Conservation (phyloP, 2,888 invertebrate genomes). For the Pasiphila rectangulata region DNA sequence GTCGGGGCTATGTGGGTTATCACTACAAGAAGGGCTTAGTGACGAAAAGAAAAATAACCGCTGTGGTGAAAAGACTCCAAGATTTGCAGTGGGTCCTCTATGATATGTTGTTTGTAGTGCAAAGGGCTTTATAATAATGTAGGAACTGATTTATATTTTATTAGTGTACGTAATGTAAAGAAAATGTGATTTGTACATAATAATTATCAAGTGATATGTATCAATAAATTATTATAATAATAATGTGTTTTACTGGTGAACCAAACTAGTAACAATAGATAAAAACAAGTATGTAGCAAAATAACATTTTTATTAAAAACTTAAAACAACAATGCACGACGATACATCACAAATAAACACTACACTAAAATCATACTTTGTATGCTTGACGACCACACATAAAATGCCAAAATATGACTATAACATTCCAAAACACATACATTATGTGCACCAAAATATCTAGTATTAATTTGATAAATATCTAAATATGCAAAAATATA, state of each 20-base stretch:
- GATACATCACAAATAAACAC: conserved; percentile 11
- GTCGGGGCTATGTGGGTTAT: too few species aligned
- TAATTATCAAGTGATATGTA: conserved; percentile 62
- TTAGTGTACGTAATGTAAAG: conserved; percentile 47
- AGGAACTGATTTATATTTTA: conserved; percentile 46
- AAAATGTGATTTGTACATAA: conserved; percentile 71
- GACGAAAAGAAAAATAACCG: not conserved
- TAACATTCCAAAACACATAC: conserved; percentile 27
- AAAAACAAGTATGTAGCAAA: conserved; percentile 24
- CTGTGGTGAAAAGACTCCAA: not conserved
- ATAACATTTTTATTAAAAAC: conserved; percentile 35
- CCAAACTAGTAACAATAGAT: too few species aligned
- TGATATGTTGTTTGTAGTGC: conserved; percentile 21
- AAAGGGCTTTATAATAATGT: conserved; percentile 34
- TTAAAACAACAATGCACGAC: conserved; percentile 27
- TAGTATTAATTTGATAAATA: conserved; percentile 14
- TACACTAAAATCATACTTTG: conserved; percentile 20
- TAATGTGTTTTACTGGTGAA: not conserved
- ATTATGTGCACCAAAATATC: conserved; percentile 19
- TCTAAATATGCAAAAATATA: conserved; percentile 19
- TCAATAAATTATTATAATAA: conserved; percentile 53
- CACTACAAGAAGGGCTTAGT: too few species aligned
- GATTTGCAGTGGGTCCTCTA: too few species aligned
- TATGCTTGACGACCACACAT: conserved; percentile 20
- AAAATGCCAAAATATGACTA: conserved; percentile 25